Base-by-base conservation (phyloP, 37 sponge, comb jelly and placozoan genomes). In the Ephydatia muelleri region DNA sequence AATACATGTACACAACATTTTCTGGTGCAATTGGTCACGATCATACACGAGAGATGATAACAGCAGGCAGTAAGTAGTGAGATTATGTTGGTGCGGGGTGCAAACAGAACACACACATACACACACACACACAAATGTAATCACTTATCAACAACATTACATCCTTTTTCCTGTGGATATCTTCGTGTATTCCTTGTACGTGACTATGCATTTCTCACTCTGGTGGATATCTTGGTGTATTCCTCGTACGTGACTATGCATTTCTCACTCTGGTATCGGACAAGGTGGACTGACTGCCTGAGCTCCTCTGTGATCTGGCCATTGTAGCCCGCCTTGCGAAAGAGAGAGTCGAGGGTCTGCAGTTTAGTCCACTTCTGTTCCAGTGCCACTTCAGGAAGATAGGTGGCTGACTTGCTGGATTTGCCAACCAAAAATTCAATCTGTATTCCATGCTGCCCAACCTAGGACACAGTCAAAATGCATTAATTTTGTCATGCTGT, bases 391-490 rank as follows among this genome's bases (percentile, higher is more conserved):
- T 99, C 99, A 8, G 99, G 99, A 13, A 99, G 93, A 67, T 96
- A 99, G 6, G 99, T 99, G 5, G 99, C 99, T 32, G 92, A 92
- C 87, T 80, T 91, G 30, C 29, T 26, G 9, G 34, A 32, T 5
- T 84, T 78, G 26, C 80, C 48, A 2, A 78, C 70, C 19, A 27
- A 33, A 77, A 99, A 95, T 75, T 99, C 97, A 33, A 99, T 96
- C 83, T 93, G 96, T 19, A 99, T 96, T 1, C 99, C 99, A 79
- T 99, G 99, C 14, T 90, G 72, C 0, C 99, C 99, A 68, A 97
- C 75, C 97, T 97, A 2, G 71, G 23, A 31, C 49, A 80, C 19
- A 35, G 16, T 79, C 13, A 47, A 30, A 70, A 48, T 9, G 37
- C n/a, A 75, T 3, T 14, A 26, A 31, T 29, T 49, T 14, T 79